A percentile compares a stretch with the other conserved stretches of the same genome.
Conservation (phyloP, 2,888 invertebrate species). For the Drosophila glabriapex region DNA sequence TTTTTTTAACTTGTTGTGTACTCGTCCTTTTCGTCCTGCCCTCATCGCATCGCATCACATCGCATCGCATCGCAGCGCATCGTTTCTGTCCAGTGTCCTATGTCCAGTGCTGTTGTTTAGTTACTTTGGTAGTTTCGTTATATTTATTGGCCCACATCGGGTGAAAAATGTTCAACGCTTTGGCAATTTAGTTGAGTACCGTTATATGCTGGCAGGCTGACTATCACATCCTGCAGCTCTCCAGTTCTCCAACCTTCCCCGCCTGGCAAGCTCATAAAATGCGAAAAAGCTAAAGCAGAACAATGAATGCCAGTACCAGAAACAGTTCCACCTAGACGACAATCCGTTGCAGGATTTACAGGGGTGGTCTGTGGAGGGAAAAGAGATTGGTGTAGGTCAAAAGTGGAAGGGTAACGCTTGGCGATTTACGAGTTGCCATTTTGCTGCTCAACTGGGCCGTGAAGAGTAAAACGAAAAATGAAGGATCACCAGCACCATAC, state of each 20-base stretch:
- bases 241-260: neutral
- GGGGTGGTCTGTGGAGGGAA: no score
- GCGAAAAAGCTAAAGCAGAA: constrained; percentile 71
- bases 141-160: constrained; percentile 85
- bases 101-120: constrained; percentile 69
- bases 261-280: constrained; percentile 67
- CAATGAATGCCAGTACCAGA: constrained; percentile 67
- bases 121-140: constrained; percentile 81
- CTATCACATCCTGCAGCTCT: constrained; percentile 5
- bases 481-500: constrained; percentile 45
- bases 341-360: constrained; percentile 32
- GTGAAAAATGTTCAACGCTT: constrained; percentile 84
- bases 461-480: constrained; percentile 62
- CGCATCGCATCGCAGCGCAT: constrained; percentile 21
- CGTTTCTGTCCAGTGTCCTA: constrained; percentile 36
- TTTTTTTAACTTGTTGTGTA: constrained; percentile 46
- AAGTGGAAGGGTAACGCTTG: constrained; percentile 14
- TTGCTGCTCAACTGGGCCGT: constrained; percentile 77
- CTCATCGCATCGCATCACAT: constrained; percentile 14
- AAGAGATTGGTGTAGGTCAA: neutral
- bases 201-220: constrained; percentile 71
- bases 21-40: constrained; percentile 25
- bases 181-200: constrained; percentile 81
- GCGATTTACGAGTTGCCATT: constrained; percentile 78
- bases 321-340: constrained; percentile 45